These are phyloP conservation scores for Leptinotarsa undecemlineata DNA, from an alignment of 1,140 invertebrate species.

Conservation along the genomic window DNA sequence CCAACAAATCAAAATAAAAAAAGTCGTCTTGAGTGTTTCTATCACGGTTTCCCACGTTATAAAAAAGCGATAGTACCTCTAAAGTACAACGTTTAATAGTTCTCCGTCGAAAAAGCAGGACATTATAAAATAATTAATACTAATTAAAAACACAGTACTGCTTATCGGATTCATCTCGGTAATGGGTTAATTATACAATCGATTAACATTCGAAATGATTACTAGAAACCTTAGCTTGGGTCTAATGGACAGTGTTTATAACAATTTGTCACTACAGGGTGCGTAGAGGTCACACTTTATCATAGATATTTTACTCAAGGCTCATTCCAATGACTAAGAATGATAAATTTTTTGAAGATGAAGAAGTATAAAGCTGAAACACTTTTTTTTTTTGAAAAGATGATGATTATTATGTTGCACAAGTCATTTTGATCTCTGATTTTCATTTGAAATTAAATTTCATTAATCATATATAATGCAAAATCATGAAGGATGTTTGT, in stretches of 20 bases:
- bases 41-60: not conserved
- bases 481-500: too few relatives aligned
- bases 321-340: too few relatives aligned
- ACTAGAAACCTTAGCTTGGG: not conserved
- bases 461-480: too few relatives aligned
- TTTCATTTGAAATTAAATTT: too few relatives aligned
- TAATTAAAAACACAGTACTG: not conserved
- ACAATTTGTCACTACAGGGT: not conserved
- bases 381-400: too few relatives aligned
- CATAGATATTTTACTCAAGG: too few relatives aligned
- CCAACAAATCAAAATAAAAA: too few relatives aligned
- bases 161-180: not conserved
- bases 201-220: not conserved
- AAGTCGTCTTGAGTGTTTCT: too few relatives aligned
- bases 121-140: not conserved
- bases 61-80: not conserved
- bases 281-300: not conserved
- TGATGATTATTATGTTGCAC: too few relatives aligned
- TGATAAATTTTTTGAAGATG: too few relatives aligned
- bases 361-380: too few relatives aligned
- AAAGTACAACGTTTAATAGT: not conserved
- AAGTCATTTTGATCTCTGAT: too few relatives aligned
- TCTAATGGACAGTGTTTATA: not conserved
- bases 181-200: slow-evolving; percentile 3
- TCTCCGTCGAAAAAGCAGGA: not conserved